A percentile compares a stretch with the other conserved stretches of the same genome.
phyloP scores from a whole-genome alignment of 2,888 invertebrate species.

The Stenolophus ochropezus region DNA sequence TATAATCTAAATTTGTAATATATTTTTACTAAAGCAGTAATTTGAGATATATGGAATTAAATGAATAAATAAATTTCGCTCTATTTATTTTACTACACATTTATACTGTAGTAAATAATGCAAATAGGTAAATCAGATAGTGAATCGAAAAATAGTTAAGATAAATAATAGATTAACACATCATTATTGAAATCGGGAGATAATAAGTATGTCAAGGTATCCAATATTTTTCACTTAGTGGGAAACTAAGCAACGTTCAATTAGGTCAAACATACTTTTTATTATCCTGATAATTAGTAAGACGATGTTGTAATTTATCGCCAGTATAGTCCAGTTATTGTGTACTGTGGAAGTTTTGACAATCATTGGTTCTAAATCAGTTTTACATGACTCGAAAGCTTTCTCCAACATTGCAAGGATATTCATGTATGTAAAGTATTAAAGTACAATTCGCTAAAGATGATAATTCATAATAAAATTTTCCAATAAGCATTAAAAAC shows the following conservation, averaged over 20 bases:
- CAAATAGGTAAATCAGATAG: background rate
- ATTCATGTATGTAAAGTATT: too few species aligned
- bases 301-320: background rate
- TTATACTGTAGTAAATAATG: background rate
- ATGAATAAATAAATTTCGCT: too few species aligned
- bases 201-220: constrained; percentile 36
- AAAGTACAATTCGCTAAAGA: too few species aligned
- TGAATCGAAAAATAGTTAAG: background rate
- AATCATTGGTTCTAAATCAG: background rate
- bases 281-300: background rate
- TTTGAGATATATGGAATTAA: too few species aligned
- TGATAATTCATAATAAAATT: too few species aligned
- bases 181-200: background rate
- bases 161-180: constrained; percentile 11
- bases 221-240: constrained; percentile 3
- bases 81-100: background rate
- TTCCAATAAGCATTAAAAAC: too few species aligned
- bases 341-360: background rate
- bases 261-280: constrained; percentile 22
- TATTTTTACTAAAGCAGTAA: too few species aligned
- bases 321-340: background rate
- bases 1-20: too few species aligned
- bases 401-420: too few species aligned
- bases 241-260: constrained; percentile 7
- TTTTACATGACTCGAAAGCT: too few species aligned